Percentiles rank a stretch among this genome's conserved stretches.
Conservation (phyloP, 2,888 invertebrate species). For the Himalopsyche tibetana region DNA sequence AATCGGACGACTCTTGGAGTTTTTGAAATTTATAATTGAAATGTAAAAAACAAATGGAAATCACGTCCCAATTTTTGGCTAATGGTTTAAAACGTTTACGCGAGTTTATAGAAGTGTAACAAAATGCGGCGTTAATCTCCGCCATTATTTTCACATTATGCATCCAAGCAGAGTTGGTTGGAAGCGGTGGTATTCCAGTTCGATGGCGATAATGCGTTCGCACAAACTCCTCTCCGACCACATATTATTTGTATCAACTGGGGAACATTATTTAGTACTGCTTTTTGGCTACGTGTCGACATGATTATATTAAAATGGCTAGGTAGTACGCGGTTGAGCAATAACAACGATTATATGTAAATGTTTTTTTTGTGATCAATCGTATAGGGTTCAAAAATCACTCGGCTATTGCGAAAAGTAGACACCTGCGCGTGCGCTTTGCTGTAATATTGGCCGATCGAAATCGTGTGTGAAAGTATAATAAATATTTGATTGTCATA, state of each 20-base stretch:
- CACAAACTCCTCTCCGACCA: constrained; percentile 26
- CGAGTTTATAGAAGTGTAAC: constrained; percentile 41
- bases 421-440: too few species aligned
- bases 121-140: constrained; percentile 48
- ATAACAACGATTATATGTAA: too few species aligned
- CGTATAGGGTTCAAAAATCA: too few species aligned
- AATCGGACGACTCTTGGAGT: neutral
- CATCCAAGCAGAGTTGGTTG: constrained; percentile 35
- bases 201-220: constrained; percentile 31
- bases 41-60: constrained; percentile 9
- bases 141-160: constrained; percentile 55
- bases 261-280: neutral
- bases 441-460: too few species aligned
- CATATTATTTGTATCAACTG: constrained; percentile 30
- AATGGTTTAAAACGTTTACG: constrained; percentile 22
- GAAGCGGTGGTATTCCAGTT: constrained; percentile 31
- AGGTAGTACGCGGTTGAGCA: too few species aligned
- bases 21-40: neutral
- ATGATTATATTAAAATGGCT: neutral
- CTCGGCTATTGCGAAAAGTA: too few species aligned
- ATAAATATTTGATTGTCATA: too few species aligned
- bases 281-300: neutral
- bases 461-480: too few species aligned
- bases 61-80: constrained; percentile 18
- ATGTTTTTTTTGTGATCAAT: too few species aligned